Base-by-base conservation (phyloP, 2,888 invertebrate genomes). In the Papilio demoleus region DNA sequence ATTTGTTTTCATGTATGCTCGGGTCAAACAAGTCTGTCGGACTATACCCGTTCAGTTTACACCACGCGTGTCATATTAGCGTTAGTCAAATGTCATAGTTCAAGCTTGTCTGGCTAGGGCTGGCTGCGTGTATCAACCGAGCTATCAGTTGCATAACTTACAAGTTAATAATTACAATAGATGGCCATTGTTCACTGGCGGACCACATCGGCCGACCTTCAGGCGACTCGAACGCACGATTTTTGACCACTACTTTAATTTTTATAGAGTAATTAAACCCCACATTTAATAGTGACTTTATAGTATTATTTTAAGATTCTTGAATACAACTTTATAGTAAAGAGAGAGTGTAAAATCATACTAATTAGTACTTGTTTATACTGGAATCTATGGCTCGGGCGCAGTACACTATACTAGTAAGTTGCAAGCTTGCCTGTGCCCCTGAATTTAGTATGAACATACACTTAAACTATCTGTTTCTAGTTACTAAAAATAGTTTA, bases 111-210 rank as follows among this genome's bases (percentile, higher is more conserved):
- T 72, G 73, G 74, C 72, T 71, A 64, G 81, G 80, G 80, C 81
- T 19, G 40, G 79, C 78, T 78, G 79, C 82, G 81, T 79, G 77
- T 86, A 87, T 85, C 85, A 74, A 72, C 72, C 72, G 72, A 80
- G 77, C 80, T 84, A 87, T 88, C 85, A 77, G 81, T 90, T 89
- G 88, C 88, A 81, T 87, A 89, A 91, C 82, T 81, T 77, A 79
- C 84, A 86, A 87, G 85, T 87, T 73, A 88, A 87, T 87, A 90
- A 90, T 91, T 92, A 92, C 90, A 89, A 89, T 87, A 85, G 92
- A 91, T 91, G 88, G 81, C 89, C 81, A 90, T 92, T 92, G 91
- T 92, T 88, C 86, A 80, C 77, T 88, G 88, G 87, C 88, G 86
- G 88, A 87, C 85, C 86, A 79, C 80, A 82, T 80, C 77, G 78